These are phyloP conservation scores for Neotoma lepida DNA, from an alignment of 2,113 vertebrate species.

Conservation along the genomic window DNA sequence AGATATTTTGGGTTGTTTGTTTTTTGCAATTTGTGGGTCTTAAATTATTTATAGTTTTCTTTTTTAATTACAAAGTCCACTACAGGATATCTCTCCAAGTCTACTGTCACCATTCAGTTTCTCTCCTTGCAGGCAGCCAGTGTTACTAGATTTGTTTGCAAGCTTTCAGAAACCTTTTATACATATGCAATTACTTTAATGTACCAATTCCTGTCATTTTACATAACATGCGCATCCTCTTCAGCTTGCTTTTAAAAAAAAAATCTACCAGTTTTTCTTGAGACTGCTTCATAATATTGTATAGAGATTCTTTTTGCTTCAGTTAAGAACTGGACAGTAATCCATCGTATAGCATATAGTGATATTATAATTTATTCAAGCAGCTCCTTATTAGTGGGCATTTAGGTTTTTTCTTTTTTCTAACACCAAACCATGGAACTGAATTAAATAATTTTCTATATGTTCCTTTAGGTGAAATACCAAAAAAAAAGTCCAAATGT, in stretches of 20 bases:
- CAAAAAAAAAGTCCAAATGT: background rate
- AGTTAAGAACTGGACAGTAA: background rate
- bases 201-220: background rate
- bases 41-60: background rate
- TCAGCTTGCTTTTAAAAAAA: background rate
- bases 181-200: background rate
- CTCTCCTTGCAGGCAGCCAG: background rate
- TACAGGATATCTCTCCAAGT: background rate
- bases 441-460: background rate
- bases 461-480: background rate
- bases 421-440: background rate
- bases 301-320: background rate
- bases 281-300: background rate
- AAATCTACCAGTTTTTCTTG: background rate
- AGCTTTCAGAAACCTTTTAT: background rate
- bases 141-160: background rate
- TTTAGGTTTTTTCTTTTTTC: background rate
- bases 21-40: background rate
- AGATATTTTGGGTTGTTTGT: background rate
- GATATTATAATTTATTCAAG: background rate
- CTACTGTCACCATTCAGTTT: background rate
- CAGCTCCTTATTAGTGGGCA: background rate
- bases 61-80: background rate
- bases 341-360: background rate
- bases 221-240: background rate